Percentiles rank a stretch among this genome's conserved stretches.
Evolutionary conservation across 2,888 invertebrate species (phyloP).

Genomic region (Plebejus argus): DNA sequence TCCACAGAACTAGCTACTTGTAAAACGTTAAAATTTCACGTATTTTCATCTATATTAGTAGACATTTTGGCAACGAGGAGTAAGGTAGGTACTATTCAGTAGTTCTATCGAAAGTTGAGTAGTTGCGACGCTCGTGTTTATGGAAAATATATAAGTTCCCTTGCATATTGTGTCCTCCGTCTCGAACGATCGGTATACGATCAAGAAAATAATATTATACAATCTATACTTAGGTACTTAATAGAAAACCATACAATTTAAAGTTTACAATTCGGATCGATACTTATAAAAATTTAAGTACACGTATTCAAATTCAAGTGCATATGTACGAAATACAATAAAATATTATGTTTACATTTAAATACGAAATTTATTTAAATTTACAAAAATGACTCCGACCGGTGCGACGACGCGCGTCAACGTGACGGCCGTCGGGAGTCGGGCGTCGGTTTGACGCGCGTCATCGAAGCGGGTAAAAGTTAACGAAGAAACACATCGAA

Average conservation of each 20-base stretch:
- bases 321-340: slow-evolving; percentile 31
- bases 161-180: slow-evolving; percentile 54
- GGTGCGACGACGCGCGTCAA: background rate
- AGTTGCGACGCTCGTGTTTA: slow-evolving; percentile 49
- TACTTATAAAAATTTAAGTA: slow-evolving; percentile 20
- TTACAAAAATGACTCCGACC: slow-evolving; percentile 14
- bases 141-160: slow-evolving; percentile 72
- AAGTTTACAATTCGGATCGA: slow-evolving; percentile 23
- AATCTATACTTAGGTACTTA: background rate
- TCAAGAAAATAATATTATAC: background rate
- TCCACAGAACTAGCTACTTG: slow-evolving; percentile 69
- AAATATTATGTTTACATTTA: slow-evolving; percentile 26
- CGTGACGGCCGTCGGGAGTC: background rate
- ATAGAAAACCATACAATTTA: slow-evolving; percentile 11
- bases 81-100: slow-evolving; percentile 52
- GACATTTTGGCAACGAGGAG: slow-evolving; percentile 72
- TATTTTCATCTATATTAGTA: slow-evolving; percentile 69
- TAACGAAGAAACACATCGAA: slow-evolving; percentile 24
- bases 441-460: background rate
- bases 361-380: slow-evolving; percentile 24
- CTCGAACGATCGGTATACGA: background rate
- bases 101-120: slow-evolving; percentile 55
- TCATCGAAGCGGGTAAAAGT: background rate
- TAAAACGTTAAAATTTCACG: slow-evolving; percentile 67
- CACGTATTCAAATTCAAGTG: slow-evolving; percentile 29